Conservation (phyloP, 2,797 vertebrate species). For the Cossypha polioptera region DNA sequence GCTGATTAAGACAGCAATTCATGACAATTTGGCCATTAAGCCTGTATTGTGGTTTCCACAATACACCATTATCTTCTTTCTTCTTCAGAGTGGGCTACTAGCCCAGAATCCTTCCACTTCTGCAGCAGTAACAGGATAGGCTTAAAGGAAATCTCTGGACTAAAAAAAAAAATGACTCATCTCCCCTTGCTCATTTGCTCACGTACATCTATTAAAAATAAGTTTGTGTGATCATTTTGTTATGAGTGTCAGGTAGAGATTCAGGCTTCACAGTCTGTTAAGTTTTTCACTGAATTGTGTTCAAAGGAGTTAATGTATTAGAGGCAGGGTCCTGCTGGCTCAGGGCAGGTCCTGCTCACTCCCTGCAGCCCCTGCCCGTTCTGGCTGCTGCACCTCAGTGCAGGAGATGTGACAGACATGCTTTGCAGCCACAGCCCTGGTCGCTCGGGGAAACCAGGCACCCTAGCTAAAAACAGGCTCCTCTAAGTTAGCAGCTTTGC, state of each 20-base stretch:
- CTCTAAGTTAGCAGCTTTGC: neutral
- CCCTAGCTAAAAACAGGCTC: neutral
- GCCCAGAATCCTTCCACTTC: neutral
- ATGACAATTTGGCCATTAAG: neutral
- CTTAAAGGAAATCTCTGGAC: neutral
- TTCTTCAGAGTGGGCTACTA: neutral
- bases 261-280: neutral
- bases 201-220: neutral
- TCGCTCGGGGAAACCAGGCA: slow-evolving; percentile 21
- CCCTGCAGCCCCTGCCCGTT: neutral
- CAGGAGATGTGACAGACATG: neutral
- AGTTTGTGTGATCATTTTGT: neutral
- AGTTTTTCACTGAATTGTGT: neutral
- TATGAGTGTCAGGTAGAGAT: neutral
- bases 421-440: neutral
- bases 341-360: neutral
- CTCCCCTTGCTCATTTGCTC: neutral
- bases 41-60: slow-evolving; percentile 5
- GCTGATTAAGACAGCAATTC: neutral
- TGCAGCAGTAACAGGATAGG: neutral
- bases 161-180: neutral
- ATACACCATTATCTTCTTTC: slow-evolving; percentile 5
- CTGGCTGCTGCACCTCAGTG: neutral
- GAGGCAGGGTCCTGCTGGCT: neutral
- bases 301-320: neutral